Evolutionary conservation across 1,140 invertebrate genomes (phyloP).

Genomic region (Helicorthomorpha holstii): DNA sequence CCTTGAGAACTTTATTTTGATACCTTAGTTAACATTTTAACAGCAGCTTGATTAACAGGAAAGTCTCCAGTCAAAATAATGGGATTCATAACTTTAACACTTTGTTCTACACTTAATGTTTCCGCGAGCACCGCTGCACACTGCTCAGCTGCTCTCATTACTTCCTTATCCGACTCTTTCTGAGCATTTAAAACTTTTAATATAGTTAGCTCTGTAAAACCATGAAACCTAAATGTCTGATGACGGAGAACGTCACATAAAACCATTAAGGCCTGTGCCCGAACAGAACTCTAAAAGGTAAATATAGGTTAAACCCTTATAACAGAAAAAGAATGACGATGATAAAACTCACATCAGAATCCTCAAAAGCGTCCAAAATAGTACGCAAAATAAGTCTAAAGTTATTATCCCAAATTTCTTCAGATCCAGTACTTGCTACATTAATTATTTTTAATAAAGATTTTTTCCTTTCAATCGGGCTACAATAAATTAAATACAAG

Average conservation of each 20-base stretch:
- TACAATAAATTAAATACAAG: slow-evolving; percentile 13
- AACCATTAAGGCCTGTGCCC: slow-evolving; percentile 50
- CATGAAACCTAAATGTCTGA: slow-evolving; percentile 54
- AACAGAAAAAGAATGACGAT: slow-evolving; percentile 5
- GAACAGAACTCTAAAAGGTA: slow-evolving; percentile 23
- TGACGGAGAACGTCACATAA: slow-evolving; percentile 63
- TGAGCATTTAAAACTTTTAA: slow-evolving; percentile 71
- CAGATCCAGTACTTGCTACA: slow-evolving; percentile 28
- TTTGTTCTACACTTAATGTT: slow-evolving; percentile 47
- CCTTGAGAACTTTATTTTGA: slow-evolving; percentile 42
- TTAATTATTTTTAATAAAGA: slow-evolving; percentile 27
- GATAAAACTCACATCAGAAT: slow-evolving; percentile 37
- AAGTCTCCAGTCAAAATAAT: slow-evolving; percentile 68
- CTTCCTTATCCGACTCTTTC: slow-evolving; percentile 54
- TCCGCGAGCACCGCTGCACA: slow-evolving; percentile 52
- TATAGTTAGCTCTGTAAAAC: slow-evolving; percentile 73
- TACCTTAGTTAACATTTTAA: slow-evolving; percentile 81
- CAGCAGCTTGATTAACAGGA: slow-evolving; percentile 72
- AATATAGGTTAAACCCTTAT: not conserved
- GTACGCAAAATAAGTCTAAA: slow-evolving; percentile 50
- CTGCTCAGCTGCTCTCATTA: slow-evolving; percentile 40
- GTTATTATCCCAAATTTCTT: slow-evolving; percentile 33
- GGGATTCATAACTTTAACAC: slow-evolving; percentile 49
- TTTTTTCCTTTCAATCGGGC: slow-evolving; percentile 26
- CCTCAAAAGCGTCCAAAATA: slow-evolving; percentile 50